These are phyloP conservation scores for Lytechinus pictus DNA, from an alignment of 35 echinoderm and acorn worm species.

Conservation along the genomic window DNA sequence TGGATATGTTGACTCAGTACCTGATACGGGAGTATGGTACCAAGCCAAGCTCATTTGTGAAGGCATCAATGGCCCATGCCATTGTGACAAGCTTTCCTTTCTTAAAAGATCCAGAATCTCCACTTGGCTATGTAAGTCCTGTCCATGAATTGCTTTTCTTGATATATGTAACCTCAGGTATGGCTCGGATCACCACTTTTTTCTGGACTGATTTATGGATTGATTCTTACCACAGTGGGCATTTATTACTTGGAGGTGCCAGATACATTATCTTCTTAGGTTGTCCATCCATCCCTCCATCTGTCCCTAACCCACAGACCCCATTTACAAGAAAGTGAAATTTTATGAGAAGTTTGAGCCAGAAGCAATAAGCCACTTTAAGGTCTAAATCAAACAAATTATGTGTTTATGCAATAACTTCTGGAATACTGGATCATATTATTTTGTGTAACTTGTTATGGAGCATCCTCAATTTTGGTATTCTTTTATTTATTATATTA, in stretches of 20 bases:
- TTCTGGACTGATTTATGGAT: background rate
- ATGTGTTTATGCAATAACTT: too few species aligned
- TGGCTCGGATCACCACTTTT: background rate
- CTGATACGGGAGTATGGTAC: background rate
- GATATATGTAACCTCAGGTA: background rate
- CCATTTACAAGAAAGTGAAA: background rate
- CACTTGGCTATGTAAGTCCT: background rate
- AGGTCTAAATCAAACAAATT: too few species aligned
- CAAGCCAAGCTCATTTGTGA: conserved; percentile 28
- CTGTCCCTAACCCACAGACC: background rate
- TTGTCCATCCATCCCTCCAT: background rate
- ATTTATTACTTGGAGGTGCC: background rate
- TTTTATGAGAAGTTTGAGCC: background rate
- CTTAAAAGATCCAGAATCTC: background rate
- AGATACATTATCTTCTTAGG: background rate
- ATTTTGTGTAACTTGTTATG: background rate
- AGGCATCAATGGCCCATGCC: background rate
- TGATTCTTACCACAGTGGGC: background rate
- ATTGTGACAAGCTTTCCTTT: conserved; percentile 22
- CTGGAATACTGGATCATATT: too few species aligned
- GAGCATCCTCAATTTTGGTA: background rate
- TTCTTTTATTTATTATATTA: background rate
- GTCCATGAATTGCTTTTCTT: background rate
- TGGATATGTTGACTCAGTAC: conserved; percentile 2
- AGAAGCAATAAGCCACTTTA: too few species aligned